These are phyloP conservation scores for Dreissena rostriformis DNA, from an alignment of 1,140 invertebrate species.

Conservation along the genomic window DNA sequence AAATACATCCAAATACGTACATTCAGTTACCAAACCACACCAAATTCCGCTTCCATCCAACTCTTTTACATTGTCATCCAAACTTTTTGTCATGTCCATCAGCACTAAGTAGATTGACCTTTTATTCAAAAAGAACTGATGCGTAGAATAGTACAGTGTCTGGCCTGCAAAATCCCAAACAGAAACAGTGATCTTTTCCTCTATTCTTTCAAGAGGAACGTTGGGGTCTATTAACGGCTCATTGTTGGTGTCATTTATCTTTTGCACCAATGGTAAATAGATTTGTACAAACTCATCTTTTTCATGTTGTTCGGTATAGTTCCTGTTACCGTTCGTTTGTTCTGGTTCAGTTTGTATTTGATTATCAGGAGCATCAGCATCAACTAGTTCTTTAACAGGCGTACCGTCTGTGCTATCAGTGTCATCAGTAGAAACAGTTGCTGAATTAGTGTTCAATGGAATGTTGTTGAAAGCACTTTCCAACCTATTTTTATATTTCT, in stretches of 20 bases:
- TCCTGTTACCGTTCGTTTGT: neutral
- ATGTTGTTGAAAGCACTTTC: neutral
- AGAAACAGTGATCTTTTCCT: neutral
- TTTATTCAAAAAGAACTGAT: constrained; percentile 40
- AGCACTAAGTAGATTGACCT: constrained; percentile 37
- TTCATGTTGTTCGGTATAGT: too few relatives aligned
- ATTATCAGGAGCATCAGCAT: neutral
- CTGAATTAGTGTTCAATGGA: neutral
- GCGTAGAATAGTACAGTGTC: constrained; percentile 35
- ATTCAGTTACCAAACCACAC: constrained; percentile 8
- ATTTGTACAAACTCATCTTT: neutral
- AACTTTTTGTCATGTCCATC: constrained; percentile 24
- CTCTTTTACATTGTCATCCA: constrained; percentile 8
- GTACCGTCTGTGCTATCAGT: too few relatives aligned
- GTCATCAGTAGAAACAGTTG: too few relatives aligned
- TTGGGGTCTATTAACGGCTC: neutral
- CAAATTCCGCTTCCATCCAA: constrained; percentile 2
- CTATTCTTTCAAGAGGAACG: neutral
- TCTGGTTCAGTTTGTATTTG: neutral
- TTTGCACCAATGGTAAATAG: neutral
- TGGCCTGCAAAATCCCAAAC: constrained; percentile 49
- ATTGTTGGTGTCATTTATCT: neutral
- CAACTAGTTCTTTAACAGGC: neutral
- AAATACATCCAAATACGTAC: constrained; percentile 39
- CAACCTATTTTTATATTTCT: neutral